phyloP scores from a whole-genome alignment of 2,113 vertebrate genomes.

The Callipepla squamata region DNA sequence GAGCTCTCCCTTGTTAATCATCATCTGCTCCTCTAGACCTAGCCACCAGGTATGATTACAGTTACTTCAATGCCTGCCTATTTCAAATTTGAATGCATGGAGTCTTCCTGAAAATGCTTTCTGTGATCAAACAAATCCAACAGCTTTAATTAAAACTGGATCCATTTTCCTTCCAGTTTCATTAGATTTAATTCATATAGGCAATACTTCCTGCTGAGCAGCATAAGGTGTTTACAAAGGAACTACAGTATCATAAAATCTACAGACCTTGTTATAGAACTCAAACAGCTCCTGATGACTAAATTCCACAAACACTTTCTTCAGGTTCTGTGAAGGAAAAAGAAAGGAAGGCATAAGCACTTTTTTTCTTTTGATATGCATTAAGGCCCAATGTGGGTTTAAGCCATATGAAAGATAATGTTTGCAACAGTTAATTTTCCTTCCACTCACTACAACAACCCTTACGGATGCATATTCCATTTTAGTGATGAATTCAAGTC shows the following conservation, averaged over 20 bases:
- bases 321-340: conserved; percentile 79
- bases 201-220: conserved; percentile 44
- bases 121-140: conserved; percentile 22
- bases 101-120: conserved; percentile 19
- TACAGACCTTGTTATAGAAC: conserved; percentile 94
- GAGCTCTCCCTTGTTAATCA: not conserved
- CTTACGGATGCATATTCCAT: not conserved
- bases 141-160: conserved; percentile 36
- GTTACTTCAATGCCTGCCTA: not conserved
- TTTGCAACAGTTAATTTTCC: not conserved
- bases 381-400: not conserved
- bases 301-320: conserved; percentile 92
- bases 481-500: conserved; percentile 6
- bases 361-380: not conserved
- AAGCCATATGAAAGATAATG: not conserved
- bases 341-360: not conserved
- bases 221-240: conserved; percentile 63
- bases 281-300: conserved; percentile 93
- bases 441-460: not conserved
- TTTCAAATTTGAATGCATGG: not conserved
- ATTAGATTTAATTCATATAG: conserved; percentile 50
- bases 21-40: not conserved
- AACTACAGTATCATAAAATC: conserved; percentile 51
- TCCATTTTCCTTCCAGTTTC: conserved; percentile 29
- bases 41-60: not conserved